phyloP scores from a whole-genome alignment of 2,113 vertebrate species.

The Trochalopteron elliotii region DNA sequence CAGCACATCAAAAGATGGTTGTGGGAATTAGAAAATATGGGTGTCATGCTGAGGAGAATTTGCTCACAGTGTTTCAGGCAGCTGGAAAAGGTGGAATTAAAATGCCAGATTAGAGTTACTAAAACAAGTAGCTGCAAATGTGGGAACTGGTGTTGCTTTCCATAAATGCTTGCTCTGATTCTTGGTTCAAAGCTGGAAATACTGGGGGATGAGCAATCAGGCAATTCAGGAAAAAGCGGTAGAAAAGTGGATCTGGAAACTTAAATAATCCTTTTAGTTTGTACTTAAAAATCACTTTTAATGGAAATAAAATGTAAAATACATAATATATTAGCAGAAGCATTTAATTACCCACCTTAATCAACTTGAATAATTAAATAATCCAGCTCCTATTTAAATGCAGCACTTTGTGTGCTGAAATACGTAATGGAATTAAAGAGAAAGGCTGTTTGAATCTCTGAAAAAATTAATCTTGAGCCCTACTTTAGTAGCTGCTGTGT shows the following conservation, averaged over 20 bases:
- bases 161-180: background rate
- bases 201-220: background rate
- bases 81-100: background rate
- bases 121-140: background rate
- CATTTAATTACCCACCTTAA: constrained; percentile 35
- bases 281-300: background rate
- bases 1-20: background rate
- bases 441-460: background rate
- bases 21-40: background rate
- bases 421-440: background rate
- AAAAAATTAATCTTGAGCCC: background rate
- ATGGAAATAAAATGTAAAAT: constrained; percentile 20
- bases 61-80: background rate
- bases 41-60: background rate
- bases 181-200: background rate
- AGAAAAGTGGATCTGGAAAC: background rate
- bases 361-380: constrained; percentile 47
- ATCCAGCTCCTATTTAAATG: background rate
- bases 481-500: background rate
- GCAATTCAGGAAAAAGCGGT: background rate
- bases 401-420: background rate
- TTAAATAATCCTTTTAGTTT: background rate
- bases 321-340: background rate
- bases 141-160: background rate
- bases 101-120: background rate